Evolutionary conservation across 1,140 invertebrate species (phyloP).

Genomic region (Brachionus koreanus): DNA sequence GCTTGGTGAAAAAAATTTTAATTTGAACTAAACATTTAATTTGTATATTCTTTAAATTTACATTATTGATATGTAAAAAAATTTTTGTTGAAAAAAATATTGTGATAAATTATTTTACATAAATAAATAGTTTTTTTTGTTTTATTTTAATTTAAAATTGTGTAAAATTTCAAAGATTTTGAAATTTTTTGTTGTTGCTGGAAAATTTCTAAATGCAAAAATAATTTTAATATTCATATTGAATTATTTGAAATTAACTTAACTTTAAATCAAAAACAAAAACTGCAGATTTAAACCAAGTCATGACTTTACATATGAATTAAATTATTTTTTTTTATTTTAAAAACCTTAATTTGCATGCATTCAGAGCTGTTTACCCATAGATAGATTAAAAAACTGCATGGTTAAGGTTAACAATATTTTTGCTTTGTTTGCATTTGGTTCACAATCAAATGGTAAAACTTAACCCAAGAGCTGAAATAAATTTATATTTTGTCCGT

Average conservation of each 20-base stretch:
- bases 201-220: background rate
- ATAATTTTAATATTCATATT: background rate
- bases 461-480: conserved; percentile 10
- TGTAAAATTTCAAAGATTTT: background rate
- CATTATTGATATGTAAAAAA: no score
- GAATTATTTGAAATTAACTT: background rate
- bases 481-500: conserved; percentile 30
- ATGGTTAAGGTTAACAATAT: background rate
- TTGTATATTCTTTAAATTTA: no score
- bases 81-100: no score
- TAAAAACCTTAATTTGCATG: conserved; percentile 4
- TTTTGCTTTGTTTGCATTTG: background rate
- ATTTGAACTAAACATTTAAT: no score
- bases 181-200: background rate
- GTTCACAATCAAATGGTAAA: background rate
- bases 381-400: conserved; percentile 3
- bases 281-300: conserved; percentile 10
- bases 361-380: background rate
- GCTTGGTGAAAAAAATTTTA: no score
- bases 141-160: no score
- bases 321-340: background rate
- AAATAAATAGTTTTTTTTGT: no score
- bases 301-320: background rate
- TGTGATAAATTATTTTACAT: no score
- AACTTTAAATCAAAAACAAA: background rate